Base-by-base conservation (phyloP, 2,797 vertebrate genomes). In the Centroberyx gerrardi region DNA sequence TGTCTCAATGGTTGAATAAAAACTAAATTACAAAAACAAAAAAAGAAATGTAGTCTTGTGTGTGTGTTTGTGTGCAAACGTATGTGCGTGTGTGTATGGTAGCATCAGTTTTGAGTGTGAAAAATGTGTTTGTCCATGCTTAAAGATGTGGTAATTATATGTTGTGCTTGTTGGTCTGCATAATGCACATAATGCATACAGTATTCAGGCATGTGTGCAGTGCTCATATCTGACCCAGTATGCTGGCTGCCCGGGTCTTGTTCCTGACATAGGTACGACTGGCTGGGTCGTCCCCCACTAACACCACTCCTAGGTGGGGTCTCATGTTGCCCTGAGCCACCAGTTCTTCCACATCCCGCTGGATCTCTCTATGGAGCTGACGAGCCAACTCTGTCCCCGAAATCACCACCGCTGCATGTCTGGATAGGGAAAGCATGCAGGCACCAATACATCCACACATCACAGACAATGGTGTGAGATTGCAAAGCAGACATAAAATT, bases 261-360 rank as follows among this genome's bases (percentile, higher is more conserved):
- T 97, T 98, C 87, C 90, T 95, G 51, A 98, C 97, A 3, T 98
- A 99, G 13, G 95, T 96, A 17, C 94, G 96, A 82, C 97, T 98
- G 72, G 97, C 97, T 7, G 96, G 95, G 77, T 97, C 94, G 52
- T 97, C 95, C 17, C 98, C 97, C n/a, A 98, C 97, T 60, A 97
- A 83, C 28, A 99, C 80, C 46, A 98, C 97, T 74, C 96, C 96
- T 27, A 99, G 94, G 63, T 97, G 96, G 76, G 98, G 98, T 87
- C 96, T 96, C 90, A 93, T 94, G 91, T 97, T 96, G 58, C 97
- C 97, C 82, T 93, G 88, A 3, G 94, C 93, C 2, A 97, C 77
- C 82, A 97, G 95, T 0, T 93, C 94, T 13, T 96, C 96, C 73
- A 98, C 94, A 27, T 96, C 97, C 31, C 84, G 93, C 38, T 93